These are phyloP conservation scores for Lacerta viridis DNA, from an alignment of 2,797 vertebrate species.

Conservation along the genomic window DNA sequence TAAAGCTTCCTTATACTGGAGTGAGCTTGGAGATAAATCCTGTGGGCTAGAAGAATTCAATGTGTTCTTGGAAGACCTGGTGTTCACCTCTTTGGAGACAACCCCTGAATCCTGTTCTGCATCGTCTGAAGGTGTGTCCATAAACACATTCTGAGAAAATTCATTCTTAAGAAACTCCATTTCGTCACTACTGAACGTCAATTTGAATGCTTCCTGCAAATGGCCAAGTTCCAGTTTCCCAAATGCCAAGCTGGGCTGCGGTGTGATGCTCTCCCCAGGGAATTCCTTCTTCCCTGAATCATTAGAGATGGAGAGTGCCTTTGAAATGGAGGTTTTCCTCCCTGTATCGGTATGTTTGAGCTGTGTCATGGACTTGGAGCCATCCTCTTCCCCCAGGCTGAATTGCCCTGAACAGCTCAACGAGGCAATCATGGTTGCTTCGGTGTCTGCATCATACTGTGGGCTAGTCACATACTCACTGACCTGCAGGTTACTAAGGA, in stretches of 20 bases:
- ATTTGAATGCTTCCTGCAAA: slow-evolving; percentile 54
- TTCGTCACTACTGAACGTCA: slow-evolving; percentile 45
- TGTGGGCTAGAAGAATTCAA: slow-evolving; percentile 20
- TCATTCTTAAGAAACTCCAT: slow-evolving; percentile 49
- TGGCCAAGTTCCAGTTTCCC: slow-evolving; percentile 36
- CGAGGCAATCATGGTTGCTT: slow-evolving; percentile 26
- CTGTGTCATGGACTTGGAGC: background rate
- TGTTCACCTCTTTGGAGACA: slow-evolving; percentile 40
- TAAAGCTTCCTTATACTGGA: slow-evolving; percentile 53
- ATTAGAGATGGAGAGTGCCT: rapidly evolving
- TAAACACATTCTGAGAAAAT: slow-evolving; percentile 55
- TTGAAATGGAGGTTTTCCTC: slow-evolving; percentile 22
- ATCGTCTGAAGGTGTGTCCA: slow-evolving; percentile 26
- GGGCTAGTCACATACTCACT: slow-evolving; percentile 2
- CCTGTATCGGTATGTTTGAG: background rate
- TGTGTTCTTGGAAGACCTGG: background rate
- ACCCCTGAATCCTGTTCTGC: slow-evolving; percentile 23
- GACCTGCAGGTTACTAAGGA: background rate
- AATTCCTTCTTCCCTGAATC: background rate
- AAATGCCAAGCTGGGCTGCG: background rate
- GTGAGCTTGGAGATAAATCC: slow-evolving; percentile 7
- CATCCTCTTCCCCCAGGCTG: background rate
- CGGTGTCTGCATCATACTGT: slow-evolving; percentile 20
- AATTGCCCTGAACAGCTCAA: slow-evolving; percentile 39
- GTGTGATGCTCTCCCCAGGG: slow-evolving; percentile 35